Evolutionary conservation across 2,113 vertebrate genomes (phyloP), one percentile per base, ranked within the genome.

Genomic region (Chloropsis hardwickii): DNA sequence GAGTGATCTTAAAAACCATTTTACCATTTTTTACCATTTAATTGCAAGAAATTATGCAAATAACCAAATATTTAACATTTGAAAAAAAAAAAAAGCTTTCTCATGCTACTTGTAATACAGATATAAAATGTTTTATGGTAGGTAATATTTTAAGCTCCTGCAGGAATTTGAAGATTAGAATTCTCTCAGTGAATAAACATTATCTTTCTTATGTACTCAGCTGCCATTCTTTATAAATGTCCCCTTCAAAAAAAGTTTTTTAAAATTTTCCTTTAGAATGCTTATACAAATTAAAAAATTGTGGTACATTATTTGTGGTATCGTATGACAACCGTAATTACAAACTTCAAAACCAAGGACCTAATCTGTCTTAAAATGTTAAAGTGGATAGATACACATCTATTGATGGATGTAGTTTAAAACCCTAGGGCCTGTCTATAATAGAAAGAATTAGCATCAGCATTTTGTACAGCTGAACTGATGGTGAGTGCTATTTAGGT

Each of bases 21-120:
- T 64, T 42, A n/a, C 29, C 23, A 22, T 14, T 65, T 65, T 79
- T 53, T 53, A 23, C 31, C 6, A 37, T 54, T 66, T 74, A 66
- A 93, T 92, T 94, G 25, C 45, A 96, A 94, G 53, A 93, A 95
- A 97, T 91, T 9, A 51, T 72, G 45, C 28, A 86, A 81, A 92
- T 64, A 61, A 92, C 71, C 70, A 93, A 67, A 80, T 65, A 90
- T 81, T 42, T 18, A 76, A 18, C 77, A 71, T 86, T 58, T 84
- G 39, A 1, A 21, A 69, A 90, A 96, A 84, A 84, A 57, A 51
- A 78, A 74, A 48, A 60, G 18, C 11, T 90, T 95, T 92, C 2
- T 90, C 77, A 57, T 83, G 35, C 45, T 39, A 37, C 27, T 73
- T 89, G 51, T 71, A 86, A 84, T 92, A 27, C 14, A 90, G 79